A percentile compares a stretch with the other conserved stretches of the same genome.
These are phyloP conservation scores for Sarcophaga carnaria DNA, from an alignment of 2,888 invertebrate genomes.

Conservation along the genomic window DNA sequence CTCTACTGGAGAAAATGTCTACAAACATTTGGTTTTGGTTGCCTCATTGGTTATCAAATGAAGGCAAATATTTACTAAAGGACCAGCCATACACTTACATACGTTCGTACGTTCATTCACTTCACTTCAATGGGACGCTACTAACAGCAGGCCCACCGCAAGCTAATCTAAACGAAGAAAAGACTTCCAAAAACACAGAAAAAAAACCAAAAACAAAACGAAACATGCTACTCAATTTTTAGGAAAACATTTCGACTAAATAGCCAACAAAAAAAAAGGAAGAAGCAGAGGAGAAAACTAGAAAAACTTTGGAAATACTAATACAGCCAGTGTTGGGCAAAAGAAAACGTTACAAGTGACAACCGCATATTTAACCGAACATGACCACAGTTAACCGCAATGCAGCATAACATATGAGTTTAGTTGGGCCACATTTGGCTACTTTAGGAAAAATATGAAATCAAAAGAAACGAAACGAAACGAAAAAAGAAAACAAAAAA, in stretches of 20 bases:
- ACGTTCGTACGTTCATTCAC: neutral
- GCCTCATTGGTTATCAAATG: conserved; percentile 18
- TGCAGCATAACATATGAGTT: conserved; percentile 70
- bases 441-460: conserved; percentile 50
- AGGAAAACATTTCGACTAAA: conserved; percentile 43
- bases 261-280: conserved; percentile 25
- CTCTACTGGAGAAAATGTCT: conserved; percentile 14
- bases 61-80: conserved; percentile 42
- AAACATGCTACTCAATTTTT: conserved; percentile 39
- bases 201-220: neutral
- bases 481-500: conserved; percentile 22
- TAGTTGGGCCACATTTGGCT: conserved; percentile 67
- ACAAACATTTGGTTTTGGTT: conserved; percentile 45
- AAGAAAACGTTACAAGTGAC: conserved; percentile 62
- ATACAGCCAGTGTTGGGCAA: neutral
- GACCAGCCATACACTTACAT: neutral
- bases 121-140: conserved; percentile 34
- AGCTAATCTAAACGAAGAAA: conserved; percentile 52
- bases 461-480: conserved; percentile 28
- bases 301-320: conserved; percentile 44
- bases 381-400: conserved; percentile 71
- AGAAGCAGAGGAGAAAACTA: conserved; percentile 1
- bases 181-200: neutral
- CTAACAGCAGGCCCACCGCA: conserved; percentile 23
- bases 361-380: conserved; percentile 76